A percentile compares a stretch with the other conserved stretches of the same genome.
Conservation (phyloP, 2,888 invertebrate species). For the Yponomeuta sedellus region DNA sequence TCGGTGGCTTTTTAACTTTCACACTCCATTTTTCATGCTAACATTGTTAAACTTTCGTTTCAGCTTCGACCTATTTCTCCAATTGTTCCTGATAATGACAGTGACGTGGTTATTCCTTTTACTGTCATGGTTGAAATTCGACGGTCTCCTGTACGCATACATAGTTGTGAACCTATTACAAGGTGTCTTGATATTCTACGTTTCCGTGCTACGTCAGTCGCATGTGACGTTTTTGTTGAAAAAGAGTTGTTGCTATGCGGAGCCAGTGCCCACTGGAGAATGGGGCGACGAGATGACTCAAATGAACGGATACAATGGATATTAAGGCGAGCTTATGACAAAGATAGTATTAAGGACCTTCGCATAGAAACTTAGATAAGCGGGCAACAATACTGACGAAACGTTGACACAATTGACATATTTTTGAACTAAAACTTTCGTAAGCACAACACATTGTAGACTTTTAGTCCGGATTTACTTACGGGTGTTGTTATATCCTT, state of each 20-base stretch:
- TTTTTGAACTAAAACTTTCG: too few relatives aligned
- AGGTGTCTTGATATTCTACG: conserved; percentile 84
- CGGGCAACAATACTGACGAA: background rate
- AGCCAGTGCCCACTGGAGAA: conserved; percentile 84
- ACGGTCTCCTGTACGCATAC: conserved; percentile 83
- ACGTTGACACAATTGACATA: background rate
- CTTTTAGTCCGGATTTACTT: too few relatives aligned
- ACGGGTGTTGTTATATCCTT: too few relatives aligned
- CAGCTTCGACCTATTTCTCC: conserved; percentile 87
- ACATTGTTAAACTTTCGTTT: conserved; percentile 32
- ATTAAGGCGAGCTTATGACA: background rate
- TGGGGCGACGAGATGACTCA: conserved; percentile 94
- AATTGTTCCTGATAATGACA: conserved; percentile 85
- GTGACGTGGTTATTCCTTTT: conserved; percentile 86
- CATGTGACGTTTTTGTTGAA: conserved; percentile 86
- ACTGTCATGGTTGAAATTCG: conserved; percentile 84
- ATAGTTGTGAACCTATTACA: conserved; percentile 86
- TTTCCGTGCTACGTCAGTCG: conserved; percentile 85
- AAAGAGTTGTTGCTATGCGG: conserved; percentile 87
- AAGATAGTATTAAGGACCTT: background rate
- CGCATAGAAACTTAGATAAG: background rate
- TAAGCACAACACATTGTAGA: too few relatives aligned
- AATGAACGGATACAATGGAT: conserved; percentile 81
- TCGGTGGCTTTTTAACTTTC: too few relatives aligned
- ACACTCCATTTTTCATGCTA: background rate